Percentiles rank a stretch among this genome's conserved stretches.
These are phyloP conservation scores for Gonatopus flavifemur DNA, from an alignment of 1,140 invertebrate species.

Conservation along the genomic window DNA sequence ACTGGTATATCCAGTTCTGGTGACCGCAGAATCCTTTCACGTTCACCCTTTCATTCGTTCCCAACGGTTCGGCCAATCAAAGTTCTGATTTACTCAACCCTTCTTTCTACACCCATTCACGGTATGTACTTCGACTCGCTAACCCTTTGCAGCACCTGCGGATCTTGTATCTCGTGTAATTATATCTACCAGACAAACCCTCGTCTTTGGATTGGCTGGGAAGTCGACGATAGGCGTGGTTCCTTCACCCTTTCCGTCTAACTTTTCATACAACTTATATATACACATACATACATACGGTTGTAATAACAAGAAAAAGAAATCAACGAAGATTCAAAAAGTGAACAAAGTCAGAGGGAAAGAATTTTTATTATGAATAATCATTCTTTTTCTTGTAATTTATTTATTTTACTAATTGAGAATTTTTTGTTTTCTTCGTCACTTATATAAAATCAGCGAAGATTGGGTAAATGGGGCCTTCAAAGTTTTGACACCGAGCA, in stretches of 20 bases:
- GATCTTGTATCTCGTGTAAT: conserved; percentile 42
- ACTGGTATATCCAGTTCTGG: no score
- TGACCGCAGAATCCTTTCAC: not conserved
- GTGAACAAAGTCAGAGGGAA: no score
- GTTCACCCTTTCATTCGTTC: conserved; percentile 20
- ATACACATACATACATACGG: no score
- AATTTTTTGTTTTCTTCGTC: no score
- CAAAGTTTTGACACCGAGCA: conserved; percentile 23
- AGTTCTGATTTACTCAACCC: conserved; percentile 44
- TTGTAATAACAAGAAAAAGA: no score
- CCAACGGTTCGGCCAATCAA: conserved; percentile 29
- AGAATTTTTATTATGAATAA: no score
- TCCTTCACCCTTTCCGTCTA: conserved; percentile 35
- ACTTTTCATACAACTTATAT: no score
- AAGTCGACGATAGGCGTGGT: conserved; percentile 33
- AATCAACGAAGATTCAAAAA: no score
- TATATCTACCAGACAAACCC: conserved; percentile 35
- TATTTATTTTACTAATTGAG: no score
- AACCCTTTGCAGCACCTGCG: conserved; percentile 43
- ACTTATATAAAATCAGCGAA: no score
- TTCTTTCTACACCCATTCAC: conserved; percentile 25
- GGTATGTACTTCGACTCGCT: conserved; percentile 1
- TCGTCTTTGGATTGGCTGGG: conserved; percentile 36
- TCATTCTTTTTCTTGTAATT: no score
- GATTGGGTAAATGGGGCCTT: conserved; percentile 26